phyloP scores from a whole-genome alignment of 2,888 invertebrate genomes.

The Eulithis testata region DNA sequence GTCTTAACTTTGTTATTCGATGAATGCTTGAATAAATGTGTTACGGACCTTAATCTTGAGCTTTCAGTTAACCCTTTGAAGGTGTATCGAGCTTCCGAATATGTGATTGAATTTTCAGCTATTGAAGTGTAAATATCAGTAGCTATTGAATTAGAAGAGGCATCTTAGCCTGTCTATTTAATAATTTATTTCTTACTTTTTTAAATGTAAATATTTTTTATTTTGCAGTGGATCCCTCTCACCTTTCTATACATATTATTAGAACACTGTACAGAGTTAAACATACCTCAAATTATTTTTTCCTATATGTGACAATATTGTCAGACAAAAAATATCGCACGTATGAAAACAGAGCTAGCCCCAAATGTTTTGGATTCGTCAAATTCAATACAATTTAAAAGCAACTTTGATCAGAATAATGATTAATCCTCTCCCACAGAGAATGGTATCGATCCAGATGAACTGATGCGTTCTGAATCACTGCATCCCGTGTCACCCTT shows the following conservation, averaged over 20 bases:
- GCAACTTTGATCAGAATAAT: constrained; percentile 18
- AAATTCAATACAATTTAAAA: constrained; percentile 14
- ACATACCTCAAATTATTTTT: no score
- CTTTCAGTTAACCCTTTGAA: constrained; percentile 44
- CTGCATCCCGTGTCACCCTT: constrained; percentile 41
- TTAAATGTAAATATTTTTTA: no score
- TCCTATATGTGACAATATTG: neutral
- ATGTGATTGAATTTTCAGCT: constrained; percentile 42
- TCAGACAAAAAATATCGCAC: neutral
- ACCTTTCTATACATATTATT: no score
- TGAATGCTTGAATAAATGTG: constrained; percentile 66
- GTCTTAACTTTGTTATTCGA: constrained; percentile 53
- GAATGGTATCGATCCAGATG: constrained; percentile 26
- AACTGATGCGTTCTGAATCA: constrained; percentile 45
- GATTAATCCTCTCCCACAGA: constrained; percentile 25
- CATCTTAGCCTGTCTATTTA: neutral
- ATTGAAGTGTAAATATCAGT: constrained; percentile 39
- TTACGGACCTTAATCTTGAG: constrained; percentile 58
- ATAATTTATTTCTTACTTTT: neutral
- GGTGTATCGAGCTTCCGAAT: constrained; percentile 42
- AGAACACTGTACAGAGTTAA: no score
- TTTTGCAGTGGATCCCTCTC: no score
- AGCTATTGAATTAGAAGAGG: constrained; percentile 28
- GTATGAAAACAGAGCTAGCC: neutral
- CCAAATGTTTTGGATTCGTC: neutral